These are phyloP conservation scores for Colaptes auratus DNA, from an alignment of 2,113 vertebrate species.

Conservation along the genomic window DNA sequence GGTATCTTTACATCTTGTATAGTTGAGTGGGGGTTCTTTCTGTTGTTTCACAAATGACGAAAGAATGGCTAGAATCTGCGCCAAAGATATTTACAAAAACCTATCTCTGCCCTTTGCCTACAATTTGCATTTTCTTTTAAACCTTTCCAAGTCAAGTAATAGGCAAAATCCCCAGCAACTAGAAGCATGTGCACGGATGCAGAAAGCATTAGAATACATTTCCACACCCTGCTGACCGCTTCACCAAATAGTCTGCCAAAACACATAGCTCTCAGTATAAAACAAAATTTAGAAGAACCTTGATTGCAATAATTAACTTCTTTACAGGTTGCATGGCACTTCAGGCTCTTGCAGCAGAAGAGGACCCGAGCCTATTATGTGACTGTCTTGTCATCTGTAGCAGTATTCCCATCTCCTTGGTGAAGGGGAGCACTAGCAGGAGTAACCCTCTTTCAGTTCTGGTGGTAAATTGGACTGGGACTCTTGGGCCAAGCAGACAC, in stretches of 20 bases:
- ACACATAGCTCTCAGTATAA: background rate
- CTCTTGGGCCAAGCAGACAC: background rate
- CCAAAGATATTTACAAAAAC: conserved; percentile 10
- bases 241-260: conserved; percentile 51
- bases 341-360: background rate
- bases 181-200: conserved; percentile 62
- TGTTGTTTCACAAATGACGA: background rate
- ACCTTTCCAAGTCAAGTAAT: conserved; percentile 45
- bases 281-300: conserved; percentile 25
- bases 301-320: conserved; percentile 1
- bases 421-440: background rate
- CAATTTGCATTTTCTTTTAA: conserved; percentile 55
- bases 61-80: background rate
- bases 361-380: background rate
- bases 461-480: background rate
- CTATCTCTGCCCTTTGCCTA: background rate
- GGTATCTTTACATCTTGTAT: background rate
- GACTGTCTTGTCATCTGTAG: background rate
- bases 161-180: conserved; percentile 6
- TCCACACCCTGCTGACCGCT: conserved; percentile 69
- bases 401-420: background rate
- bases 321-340: background rate
- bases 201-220: conserved; percentile 60
- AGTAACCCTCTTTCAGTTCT: background rate
- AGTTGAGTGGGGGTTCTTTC: background rate